Evolutionary conservation across 2,797 vertebrate genomes (phyloP).

Genomic region (Monodelphis domestica): DNA sequence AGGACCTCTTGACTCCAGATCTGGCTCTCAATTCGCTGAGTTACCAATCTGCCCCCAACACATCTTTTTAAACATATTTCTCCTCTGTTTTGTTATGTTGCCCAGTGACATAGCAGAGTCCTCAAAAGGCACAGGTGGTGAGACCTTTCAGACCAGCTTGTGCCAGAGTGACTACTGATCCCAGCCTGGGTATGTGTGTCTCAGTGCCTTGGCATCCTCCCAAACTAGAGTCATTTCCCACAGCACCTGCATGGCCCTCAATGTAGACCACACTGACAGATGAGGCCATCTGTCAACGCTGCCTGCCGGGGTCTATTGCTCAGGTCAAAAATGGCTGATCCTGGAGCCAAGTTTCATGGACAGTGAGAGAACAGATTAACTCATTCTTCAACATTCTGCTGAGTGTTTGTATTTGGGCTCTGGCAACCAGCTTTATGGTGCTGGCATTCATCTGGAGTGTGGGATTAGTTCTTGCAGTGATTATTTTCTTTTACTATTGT

Average conservation of each 20-base stretch:
- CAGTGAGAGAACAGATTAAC: not conserved
- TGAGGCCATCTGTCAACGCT: constrained; percentile 68
- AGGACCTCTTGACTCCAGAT: too few species aligned
- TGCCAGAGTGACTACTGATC: not conserved
- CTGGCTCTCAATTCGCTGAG: too few species aligned
- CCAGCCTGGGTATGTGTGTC: not conserved
- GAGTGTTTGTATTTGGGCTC: not conserved
- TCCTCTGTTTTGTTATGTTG: not conserved
- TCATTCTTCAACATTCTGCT: accelerated
- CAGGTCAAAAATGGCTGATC: accelerated
- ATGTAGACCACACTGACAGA: not conserved
- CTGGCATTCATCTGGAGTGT: not conserved
- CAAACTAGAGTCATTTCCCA: not conserved
- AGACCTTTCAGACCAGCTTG: not conserved
- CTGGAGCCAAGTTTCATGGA: not conserved
- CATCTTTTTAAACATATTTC: not conserved
- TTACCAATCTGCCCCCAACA: too few species aligned
- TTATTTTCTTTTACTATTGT: not conserved
- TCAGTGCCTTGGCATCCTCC: not conserved
- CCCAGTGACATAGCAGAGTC: not conserved
- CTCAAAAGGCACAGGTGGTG: not conserved
- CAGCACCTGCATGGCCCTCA: not conserved
- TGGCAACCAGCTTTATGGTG: not conserved
- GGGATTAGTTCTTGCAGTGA: not conserved
- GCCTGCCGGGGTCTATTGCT: not conserved